Evolutionary conservation across 2,888 invertebrate genomes (phyloP), one percentile per base, ranked within the genome.

Genomic region (Eupithecia tripunctaria): DNA sequence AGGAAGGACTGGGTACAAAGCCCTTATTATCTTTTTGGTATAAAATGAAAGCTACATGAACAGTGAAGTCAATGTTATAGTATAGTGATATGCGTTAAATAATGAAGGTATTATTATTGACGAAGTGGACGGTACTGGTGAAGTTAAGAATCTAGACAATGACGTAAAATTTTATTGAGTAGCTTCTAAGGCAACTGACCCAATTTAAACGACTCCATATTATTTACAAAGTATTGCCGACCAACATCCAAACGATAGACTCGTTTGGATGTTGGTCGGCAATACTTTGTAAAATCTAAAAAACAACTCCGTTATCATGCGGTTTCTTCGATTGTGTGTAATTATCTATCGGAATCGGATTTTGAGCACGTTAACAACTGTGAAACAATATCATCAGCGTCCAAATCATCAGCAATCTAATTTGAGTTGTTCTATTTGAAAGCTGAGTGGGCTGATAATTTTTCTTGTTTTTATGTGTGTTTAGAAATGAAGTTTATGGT

Each of bases 301-400:
- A 90, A 90, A 90, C 83, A 74, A 71, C 81, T 79, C 89, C 89
- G 89, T 89, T 89, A 90, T 82, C 80, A 80, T 91, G 90, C 86
- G 89, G 89, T 90, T 86, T 81, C 81, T 85, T 81, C 81, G 84
- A 85, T 88, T 88, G 86, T 87, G 79, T 85, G 85, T 84, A 85
- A 88, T 88, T 89, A 87, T 86, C 82, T 67, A 77, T 81, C 80
- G 77, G 80, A 76, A 82, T 80, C 77, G 71, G 77, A 79, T 78
- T 75, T 69, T 76, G 79, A 76, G 73, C 81, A 82, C 83, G 81
- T 83, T 84, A 86, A 87, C 85, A 84, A 85, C 82, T 82, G 70
- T 70, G 76, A 82, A 82, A 81, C 81, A 82, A 81, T 84, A 82
- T 83, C 82, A 82, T 85, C 86, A 84, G 82, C 59, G 32, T 32